Conservation (phyloP, 2,113 vertebrate species). For the Anser brachyrhynchus region DNA sequence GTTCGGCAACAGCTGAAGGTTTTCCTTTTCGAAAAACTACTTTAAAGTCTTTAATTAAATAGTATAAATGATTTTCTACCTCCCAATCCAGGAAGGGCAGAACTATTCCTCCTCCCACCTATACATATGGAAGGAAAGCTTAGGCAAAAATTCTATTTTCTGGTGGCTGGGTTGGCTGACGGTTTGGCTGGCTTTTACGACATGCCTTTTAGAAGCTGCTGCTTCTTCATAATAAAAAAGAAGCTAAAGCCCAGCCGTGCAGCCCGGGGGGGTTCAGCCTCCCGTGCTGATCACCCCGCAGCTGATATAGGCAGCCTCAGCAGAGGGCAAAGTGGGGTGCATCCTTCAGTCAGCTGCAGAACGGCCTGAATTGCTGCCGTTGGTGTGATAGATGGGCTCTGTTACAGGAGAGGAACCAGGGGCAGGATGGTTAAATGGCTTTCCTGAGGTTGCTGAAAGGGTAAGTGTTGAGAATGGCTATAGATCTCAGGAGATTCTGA, state of each 20-base stretch:
- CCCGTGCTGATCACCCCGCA: rapidly evolving
- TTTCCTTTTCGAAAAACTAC: not conserved
- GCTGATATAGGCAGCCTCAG: not conserved
- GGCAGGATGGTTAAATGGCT: not conserved
- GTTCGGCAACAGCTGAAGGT: not conserved
- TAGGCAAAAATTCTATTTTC: not conserved
- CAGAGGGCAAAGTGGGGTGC: not conserved
- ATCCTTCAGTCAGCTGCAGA: not conserved
- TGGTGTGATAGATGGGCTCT: not conserved
- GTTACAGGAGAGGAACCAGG: not conserved
- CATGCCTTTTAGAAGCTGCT: not conserved
- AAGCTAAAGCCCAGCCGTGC: not conserved
- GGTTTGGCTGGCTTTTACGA: not conserved
- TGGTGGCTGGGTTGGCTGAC: rapidly evolving
- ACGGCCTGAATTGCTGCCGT: rapidly evolving
- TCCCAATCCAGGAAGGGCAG: not conserved
- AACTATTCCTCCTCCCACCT: not conserved
- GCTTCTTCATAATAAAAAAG: not conserved
- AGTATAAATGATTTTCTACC: not conserved
- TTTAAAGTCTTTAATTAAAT: not conserved
- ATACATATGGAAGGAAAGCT: not conserved
- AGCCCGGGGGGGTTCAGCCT: rapidly evolving
- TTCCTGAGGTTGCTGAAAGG: not conserved
- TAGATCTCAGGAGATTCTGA: not conserved
- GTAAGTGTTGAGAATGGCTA: not conserved